Base-by-base conservation (phyloP, 2,113 vertebrate genomes). In the Sinocyclocheilus anophthalmus region DNA sequence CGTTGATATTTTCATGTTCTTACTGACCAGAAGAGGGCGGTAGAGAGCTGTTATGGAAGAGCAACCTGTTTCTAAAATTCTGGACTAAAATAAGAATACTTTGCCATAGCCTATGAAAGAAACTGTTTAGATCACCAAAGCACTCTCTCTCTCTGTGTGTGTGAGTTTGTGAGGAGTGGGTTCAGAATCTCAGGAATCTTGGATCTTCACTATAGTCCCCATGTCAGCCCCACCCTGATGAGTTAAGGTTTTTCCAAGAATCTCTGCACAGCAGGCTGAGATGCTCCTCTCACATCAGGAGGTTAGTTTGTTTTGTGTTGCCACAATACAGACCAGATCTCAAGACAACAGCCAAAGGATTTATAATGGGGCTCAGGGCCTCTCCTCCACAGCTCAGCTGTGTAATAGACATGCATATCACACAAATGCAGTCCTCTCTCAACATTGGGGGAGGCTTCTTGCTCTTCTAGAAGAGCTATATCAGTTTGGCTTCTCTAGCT, bases 161-260 rank as follows among this genome's bases (percentile, higher is more conserved):
- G 69, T 84, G 20, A 45, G 45, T 84, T 22, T 20, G 7, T 57
- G 30, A 72, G 79, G 73, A 85, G 83, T 87, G 83, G 86, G 8
- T 73, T 50, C 90, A 86, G 93, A 94, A 93, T 94, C 90, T 85
- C 83, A 93, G 61, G 91, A 94, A 93, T 94, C 33, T 39, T 77
- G 94, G 91, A 86, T 87, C 85, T 80, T 22, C 42, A 18, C 22
- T 10, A 67, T 81, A 83, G 6, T 59, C 57, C 22, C 22, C 0
- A n/a, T 59, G 57, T 59, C 63, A 83, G 76, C 85, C 77, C 61
- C 67, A 69, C 24, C 88, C 86, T 75, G 88, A 88, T 88, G 87
- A 80, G 89, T 91, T 90, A 87, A 76, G 75, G 90, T 87, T 70
- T 87, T 90, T 77, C 59, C 78, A 87, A 87, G 81, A 81, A 50